Evolutionary conservation across 2,888 invertebrate species (phyloP).

Genomic region (Chirona hameri): DNA sequence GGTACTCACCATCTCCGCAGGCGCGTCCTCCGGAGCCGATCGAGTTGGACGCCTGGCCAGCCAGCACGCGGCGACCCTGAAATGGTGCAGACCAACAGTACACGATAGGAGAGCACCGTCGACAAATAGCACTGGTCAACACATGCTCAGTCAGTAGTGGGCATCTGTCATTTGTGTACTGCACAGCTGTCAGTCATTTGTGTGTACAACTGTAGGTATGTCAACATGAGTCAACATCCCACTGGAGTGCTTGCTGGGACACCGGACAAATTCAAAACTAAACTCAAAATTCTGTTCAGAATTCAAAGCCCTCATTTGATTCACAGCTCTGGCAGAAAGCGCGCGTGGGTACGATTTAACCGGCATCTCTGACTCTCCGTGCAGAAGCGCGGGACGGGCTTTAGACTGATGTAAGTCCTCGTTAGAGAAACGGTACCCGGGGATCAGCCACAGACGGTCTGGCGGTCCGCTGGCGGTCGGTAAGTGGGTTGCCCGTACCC

Average conservation of each 20-base stretch:
- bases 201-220: too few relatives aligned
- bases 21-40: neutral
- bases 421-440: neutral
- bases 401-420: neutral
- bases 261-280: too few relatives aligned
- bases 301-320: too few relatives aligned
- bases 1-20: neutral
- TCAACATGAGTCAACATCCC: too few relatives aligned
- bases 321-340: too few relatives aligned
- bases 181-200: neutral
- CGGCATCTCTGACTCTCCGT: too few relatives aligned
- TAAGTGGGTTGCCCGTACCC: neutral
- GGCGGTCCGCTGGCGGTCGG: neutral
- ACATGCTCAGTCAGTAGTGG: neutral
- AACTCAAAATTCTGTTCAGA: too few relatives aligned
- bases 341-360: too few relatives aligned
- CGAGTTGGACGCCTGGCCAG: neutral
- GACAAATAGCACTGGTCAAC: neutral
- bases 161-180: neutral
- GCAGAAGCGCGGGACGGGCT: neutral
- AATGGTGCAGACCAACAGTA: slow-evolving; percentile 12
- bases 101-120: neutral
- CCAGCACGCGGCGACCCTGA: neutral
- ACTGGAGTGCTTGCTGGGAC: too few relatives aligned
- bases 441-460: neutral